Evolutionary conservation across 1,140 invertebrate species (phyloP), one percentile per base, ranked within the genome.

Genomic region (Agrypnia vestita): DNA sequence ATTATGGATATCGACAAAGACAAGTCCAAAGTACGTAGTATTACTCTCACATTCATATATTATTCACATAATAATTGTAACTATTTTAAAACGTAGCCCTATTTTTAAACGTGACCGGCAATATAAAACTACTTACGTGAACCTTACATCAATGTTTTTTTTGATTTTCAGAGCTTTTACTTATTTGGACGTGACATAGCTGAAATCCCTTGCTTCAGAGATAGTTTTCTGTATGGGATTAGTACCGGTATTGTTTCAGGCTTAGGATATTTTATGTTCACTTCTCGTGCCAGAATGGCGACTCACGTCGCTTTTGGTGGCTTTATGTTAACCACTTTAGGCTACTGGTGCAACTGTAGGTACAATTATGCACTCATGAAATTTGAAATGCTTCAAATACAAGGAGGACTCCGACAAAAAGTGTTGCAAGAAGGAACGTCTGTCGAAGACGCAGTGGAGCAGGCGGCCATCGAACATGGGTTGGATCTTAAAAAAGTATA

Each of bases 251-350:
- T 93, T 17, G 90, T 84, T 1, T 83, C 85, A 53, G 92, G 92
- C 6, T 79, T 93, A 53, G 82, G 85, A 6, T 87, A 89, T 49
- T 94, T 94, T 84, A 86, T 93, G 84, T 90, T 91, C 51, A 93
- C 92, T 11, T 93, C 92, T 79, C 89, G 88, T 75, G 69, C 87
- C 0, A 82, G 83, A 25, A 82, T 88, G 11, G 86, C 92, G 1
- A 88, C 85, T 3, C 89, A 92, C 83, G 85, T 90, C 56, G 89
- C 87, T 0, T 86, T 93, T 59, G 89, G 87, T 6, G 85, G 89
- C 9, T 93, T 91, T 84, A 85, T 87, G 49, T 84, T 85, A 11
- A 88, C 92, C 12, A 91, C 91, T 6, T 77, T 92, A 43, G 81
- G 64, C 1, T 93, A 92, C 84, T 93, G 91, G 90, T 84, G 85